Conservation (phyloP, 2,888 invertebrate genomes). For the Germaria angustata region DNA sequence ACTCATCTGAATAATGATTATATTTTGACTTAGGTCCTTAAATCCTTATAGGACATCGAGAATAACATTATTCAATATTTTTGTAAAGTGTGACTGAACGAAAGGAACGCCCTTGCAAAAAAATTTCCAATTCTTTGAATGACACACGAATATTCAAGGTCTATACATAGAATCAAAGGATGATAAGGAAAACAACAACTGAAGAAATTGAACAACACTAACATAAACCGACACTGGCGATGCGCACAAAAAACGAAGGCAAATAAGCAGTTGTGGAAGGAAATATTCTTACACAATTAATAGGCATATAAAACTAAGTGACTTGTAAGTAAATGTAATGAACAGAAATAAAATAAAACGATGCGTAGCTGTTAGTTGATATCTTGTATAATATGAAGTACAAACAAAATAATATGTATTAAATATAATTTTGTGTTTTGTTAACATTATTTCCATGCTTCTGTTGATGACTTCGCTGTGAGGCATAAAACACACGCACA, state of each 20-base stretch:
- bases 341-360: constrained; percentile 7
- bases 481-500: background rate
- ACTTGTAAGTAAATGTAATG: constrained; percentile 53
- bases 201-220: constrained; percentile 2
- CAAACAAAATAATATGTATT: constrained; percentile 43
- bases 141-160: constrained; percentile 18
- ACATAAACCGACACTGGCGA: constrained; percentile 10
- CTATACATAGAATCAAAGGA: constrained; percentile 9
- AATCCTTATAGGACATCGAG: too few species aligned
- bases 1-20: too few species aligned
- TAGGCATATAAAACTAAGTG: constrained; percentile 50
- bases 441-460: background rate
- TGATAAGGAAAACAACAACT: constrained; percentile 19
- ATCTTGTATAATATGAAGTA: constrained; percentile 22
- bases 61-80: background rate
- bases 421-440: constrained; percentile 35
- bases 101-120: background rate
- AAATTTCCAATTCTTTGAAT: constrained; percentile 20
- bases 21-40: too few species aligned
- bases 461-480: background rate
- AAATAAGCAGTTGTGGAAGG: background rate
- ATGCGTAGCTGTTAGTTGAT: constrained; percentile 24
- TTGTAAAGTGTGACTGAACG: too few species aligned
- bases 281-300: constrained; percentile 52
- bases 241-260: background rate